Base-by-base conservation (phyloP, 2,888 invertebrate species). In the Diabrotica balteata region DNA sequence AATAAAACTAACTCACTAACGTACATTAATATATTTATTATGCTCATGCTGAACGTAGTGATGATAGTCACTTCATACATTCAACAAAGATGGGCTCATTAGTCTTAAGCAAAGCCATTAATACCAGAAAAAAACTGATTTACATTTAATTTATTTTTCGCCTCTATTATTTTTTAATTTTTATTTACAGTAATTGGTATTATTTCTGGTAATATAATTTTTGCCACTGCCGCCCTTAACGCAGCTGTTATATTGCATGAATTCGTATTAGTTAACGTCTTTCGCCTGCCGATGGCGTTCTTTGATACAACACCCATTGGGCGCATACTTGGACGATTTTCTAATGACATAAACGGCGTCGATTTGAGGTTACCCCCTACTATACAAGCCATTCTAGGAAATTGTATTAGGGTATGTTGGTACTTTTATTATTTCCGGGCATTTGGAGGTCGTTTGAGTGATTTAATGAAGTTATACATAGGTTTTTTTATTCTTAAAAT, bases 271-370 rank as follows among this genome's bases (percentile, higher is more conserved):
- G 77, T 79, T 64, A 87, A 87, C 79, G 87, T 92, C 72, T 80
- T 93, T 75, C 86, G 86, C 79, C 88, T 90, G 78, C 92, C 93
- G 65, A 88, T 91, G 85, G 87, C 89, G 80, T 89, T 92, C 86
- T 93, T 91, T 85, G 93, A 93, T 84, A 89, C 89, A 76, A 93
- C 93, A 63, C 93, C 93, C 46, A 78, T 88, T 73, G 93, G 93
- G 81, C 87, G 93, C 75, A 89, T 93, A 77, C 85, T 93, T 63
- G 86, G 89, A 85, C 88, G 91, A 84, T 91, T 91, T 85, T 89
- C 91, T 82, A 90, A 91, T 88, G 92, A 92, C 85, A 85, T 91
- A 77, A 90, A 91, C 82, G 87, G 90, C 75, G 83, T 91, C 86
- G 92, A 92, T 84, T 87, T 87, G 77, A 86, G 87, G 77, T 87